Percentiles rank a stretch among this genome's conserved stretches.
phyloP scores from a whole-genome alignment of 2,113 vertebrate species.

The Potamarius usumacintae region DNA sequence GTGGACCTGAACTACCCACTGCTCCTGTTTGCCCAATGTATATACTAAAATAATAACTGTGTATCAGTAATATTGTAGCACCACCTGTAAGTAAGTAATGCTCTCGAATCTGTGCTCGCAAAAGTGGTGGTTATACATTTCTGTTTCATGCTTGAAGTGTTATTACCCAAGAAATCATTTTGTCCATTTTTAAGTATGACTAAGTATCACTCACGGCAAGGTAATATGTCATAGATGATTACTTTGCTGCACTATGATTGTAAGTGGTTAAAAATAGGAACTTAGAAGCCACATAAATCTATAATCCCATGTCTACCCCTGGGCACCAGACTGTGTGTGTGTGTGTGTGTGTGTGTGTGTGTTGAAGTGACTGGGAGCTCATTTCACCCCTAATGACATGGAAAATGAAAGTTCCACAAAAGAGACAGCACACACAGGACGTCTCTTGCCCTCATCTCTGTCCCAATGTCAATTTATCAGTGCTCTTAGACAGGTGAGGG shows the following conservation, averaged over 20 bases:
- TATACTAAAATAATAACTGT: conserved; percentile 25
- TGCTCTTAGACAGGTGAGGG: conserved; percentile 40
- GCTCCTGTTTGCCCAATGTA: neutral
- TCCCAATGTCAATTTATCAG: conserved; percentile 45
- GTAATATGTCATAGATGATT: conserved; percentile 31
- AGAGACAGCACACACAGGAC: conserved; percentile 21
- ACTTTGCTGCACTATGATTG: conserved; percentile 16
- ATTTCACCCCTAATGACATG: conserved; percentile 52
- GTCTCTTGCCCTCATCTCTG: conserved; percentile 17
- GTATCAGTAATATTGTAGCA: conserved; percentile 12
- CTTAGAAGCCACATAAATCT: conserved; percentile 1
- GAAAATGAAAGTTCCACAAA: conserved; percentile 50
- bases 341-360: conserved; percentile 12
- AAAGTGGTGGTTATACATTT: neutral
- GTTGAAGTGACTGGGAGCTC: conserved; percentile 11
- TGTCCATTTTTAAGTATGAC: conserved; percentile 35
- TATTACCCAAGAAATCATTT: conserved; percentile 7
- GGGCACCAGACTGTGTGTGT: conserved; percentile 15
- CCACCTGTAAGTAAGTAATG: conserved; percentile 2
- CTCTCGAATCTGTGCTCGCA: neutral
- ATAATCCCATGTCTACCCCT: neutral
- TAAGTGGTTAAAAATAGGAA: conserved; percentile 33
- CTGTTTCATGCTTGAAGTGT: neutral
- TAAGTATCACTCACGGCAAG: conserved; percentile 28
- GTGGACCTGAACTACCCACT: conserved; percentile 5